phyloP scores from a whole-genome alignment of 2,797 vertebrate genomes.

The Oryzias dopingdopingensis region DNA sequence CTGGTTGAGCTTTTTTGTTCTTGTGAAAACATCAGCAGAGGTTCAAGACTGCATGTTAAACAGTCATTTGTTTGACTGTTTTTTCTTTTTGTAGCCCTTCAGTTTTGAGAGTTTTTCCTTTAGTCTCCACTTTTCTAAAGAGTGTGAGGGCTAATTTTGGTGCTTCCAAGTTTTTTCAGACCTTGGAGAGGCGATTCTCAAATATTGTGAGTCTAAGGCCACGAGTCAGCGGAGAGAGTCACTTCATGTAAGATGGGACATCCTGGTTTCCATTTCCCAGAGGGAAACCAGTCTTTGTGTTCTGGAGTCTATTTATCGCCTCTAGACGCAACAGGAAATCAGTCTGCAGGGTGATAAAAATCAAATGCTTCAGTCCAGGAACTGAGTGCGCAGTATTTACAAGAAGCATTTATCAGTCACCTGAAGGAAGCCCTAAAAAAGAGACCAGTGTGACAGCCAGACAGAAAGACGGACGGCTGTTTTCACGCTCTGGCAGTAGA shows the following conservation, averaged over 20 bases:
- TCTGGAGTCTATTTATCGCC: slow-evolving; percentile 27
- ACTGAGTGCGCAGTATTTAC: not conserved
- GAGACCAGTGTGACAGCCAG: no score
- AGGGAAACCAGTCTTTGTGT: slow-evolving; percentile 51
- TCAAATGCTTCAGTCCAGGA: slow-evolving; percentile 17
- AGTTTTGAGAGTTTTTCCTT: no score
- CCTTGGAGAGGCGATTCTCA: slow-evolving; percentile 47
- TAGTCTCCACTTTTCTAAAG: not conserved
- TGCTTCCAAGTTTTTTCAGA: slow-evolving; percentile 46
- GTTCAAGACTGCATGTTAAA: no score
- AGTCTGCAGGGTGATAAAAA: slow-evolving; percentile 42
- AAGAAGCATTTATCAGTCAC: no score
- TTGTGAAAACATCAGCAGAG: no score
- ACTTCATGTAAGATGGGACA: slow-evolving; percentile 53
- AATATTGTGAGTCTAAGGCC: slow-evolving; percentile 63
- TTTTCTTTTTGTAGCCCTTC: no score
- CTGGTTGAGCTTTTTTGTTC: no score
- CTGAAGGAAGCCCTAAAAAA: no score
- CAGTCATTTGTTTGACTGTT: no score
- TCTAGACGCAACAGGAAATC: slow-evolving; percentile 60
- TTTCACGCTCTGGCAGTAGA: no score
- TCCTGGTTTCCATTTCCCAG: slow-evolving; percentile 52
- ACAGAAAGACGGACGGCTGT: no score
- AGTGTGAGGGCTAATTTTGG: slow-evolving; percentile 70
- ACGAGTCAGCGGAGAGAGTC: slow-evolving; percentile 37